Evolutionary conservation across 2,113 vertebrate species (phyloP), one percentile per base, ranked within the genome.

Genomic region (Erythrocercus mccallii): DNA sequence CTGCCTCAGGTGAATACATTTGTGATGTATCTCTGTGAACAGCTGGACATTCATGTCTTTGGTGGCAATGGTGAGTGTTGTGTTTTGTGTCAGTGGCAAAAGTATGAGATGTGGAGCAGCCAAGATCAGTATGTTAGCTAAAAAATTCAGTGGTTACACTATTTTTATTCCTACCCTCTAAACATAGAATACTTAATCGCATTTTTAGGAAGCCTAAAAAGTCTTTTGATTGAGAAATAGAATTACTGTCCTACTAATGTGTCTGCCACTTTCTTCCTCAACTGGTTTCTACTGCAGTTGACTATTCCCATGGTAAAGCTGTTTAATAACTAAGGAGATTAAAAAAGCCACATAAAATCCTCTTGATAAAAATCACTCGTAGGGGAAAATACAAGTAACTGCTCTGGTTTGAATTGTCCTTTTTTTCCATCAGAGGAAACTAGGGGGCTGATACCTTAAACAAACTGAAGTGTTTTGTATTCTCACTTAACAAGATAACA

Each of bases 1-100:
- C 99, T 99, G 96, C 99, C 99, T 96, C 99, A 99, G 96, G 99
- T 99, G 98, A 99, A 99, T 98, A 99, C 99, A 4, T 99, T 99
- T 94, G 98, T 99, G 97, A 99, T 99, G 99, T 99, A 99, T 97
- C 98, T 99, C 95, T 99, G 99, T 92, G 99, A 99, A 97, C 99
- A 99, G 97, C 97, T 99, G 97, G 99, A 99, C 98, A 99, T 99
- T 97, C 99, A 99, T 81, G 98, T 99, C 95, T 99, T 99, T 42
- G 99, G 99, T 96, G 99, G 99, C 94, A 99, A 99, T 72, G 99
- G 99, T 99, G 91, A 99, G 98, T 97, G 38, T 4, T 82, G 69
- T 16, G 76, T 58, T 72, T 68, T 53, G 33, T 88, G 48, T 82
- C 14, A 80, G 30, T n/a, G 61, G 10, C 42, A 68, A 22, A 71